phyloP scores from a whole-genome alignment of 92 coral and sea anemone genomes.

The Metridium senile region DNA sequence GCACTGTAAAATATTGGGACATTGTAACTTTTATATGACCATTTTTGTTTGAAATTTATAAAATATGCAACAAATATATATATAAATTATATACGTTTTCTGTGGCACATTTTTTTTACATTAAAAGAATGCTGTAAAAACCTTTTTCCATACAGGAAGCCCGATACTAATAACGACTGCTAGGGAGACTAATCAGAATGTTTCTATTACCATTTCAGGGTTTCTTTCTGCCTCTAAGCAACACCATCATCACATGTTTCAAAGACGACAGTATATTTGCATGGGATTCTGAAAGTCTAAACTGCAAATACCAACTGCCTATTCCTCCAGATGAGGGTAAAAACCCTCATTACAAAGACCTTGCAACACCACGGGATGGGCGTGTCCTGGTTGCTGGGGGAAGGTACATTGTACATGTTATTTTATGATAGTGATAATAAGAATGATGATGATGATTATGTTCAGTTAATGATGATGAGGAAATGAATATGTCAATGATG shows the following conservation, averaged over 20 bases:
- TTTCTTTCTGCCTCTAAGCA: conserved; percentile 93
- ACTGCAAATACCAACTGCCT: conserved; percentile 97
- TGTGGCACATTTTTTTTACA: too few relatives aligned
- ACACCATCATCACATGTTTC: conserved; percentile 92
- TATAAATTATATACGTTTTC: too few relatives aligned
- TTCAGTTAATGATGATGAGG: neutral
- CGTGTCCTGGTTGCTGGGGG: conserved; percentile 96
- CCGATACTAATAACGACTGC: too few relatives aligned
- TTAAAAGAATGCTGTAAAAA: too few relatives aligned
- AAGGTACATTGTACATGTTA: conserved; percentile 64
- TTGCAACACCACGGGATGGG: conserved; percentile 94
- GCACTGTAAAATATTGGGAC: neutral
- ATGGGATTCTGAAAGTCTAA: conserved; percentile 95
- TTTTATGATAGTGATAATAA: neutral
- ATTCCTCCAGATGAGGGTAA: conserved; percentile 84
- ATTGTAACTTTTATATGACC: too few relatives aligned
- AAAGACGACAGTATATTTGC: conserved; percentile 98
- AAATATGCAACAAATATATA: too few relatives aligned
- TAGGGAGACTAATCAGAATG: too few relatives aligned
- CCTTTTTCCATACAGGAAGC: too few relatives aligned
- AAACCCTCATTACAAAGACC: conserved; percentile 81
- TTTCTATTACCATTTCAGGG: conserved; percentile 62
- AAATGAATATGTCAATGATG: neutral
- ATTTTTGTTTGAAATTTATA: too few relatives aligned
- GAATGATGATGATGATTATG: neutral